These are phyloP conservation scores for mouse (Mus musculus) DNA, from an alignment of 2,113 vertebrate genomes.

Conservation along the genomic window GRCm39 chr4:80113001-80113500, in stretches of 20 bases:
- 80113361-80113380: neutral
- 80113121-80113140: neutral
- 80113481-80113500: no score
- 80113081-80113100: slow-evolving; percentile 50
- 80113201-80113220: neutral
- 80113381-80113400: slow-evolving; percentile 11
- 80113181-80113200: neutral
- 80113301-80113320: neutral
- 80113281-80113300: neutral
- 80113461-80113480: neutral
- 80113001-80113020: slow-evolving; percentile 78
- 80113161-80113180: neutral
- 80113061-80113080: slow-evolving; percentile 73
- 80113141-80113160: neutral
- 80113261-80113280: neutral
- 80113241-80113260: neutral
- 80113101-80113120: slow-evolving; percentile 46
- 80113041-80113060: slow-evolving; percentile 67
- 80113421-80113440: neutral
- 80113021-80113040: slow-evolving; percentile 87
- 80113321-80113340: neutral
- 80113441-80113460: neutral
- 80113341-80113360: neutral
- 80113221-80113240: neutral
- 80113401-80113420: neutral